phyloP scores from a whole-genome alignment of 2,797 vertebrate species.

The Paguma larvata region DNA sequence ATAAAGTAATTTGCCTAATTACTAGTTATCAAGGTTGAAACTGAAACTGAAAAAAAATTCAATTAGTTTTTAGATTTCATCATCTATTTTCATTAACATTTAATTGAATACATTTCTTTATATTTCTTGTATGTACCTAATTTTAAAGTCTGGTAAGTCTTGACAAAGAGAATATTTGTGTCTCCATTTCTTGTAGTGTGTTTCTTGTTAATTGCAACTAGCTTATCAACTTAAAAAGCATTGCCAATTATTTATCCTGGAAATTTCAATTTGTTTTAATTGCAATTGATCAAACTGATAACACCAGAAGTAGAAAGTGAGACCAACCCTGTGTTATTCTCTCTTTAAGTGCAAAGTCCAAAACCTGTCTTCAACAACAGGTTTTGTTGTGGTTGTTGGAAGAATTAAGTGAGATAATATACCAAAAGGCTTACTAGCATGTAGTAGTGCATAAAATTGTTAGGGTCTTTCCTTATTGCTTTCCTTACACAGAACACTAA shows the following conservation, averaged over 20 bases:
- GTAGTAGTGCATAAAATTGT: not conserved
- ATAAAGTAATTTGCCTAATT: constrained; percentile 49
- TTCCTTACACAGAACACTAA: not conserved
- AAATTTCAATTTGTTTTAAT: not conserved
- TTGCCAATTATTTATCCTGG: not conserved
- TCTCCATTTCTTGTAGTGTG: not conserved
- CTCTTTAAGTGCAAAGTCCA: constrained; percentile 11
- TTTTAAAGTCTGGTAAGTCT: constrained; percentile 2
- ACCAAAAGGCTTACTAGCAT: not conserved
- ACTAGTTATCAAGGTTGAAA: constrained; percentile 57
- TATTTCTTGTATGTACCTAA: constrained; percentile 40
- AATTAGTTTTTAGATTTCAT: constrained; percentile 52
- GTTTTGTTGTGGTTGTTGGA: not conserved
- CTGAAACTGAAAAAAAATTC: not conserved
- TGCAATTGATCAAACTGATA: not conserved
- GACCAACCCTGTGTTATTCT: not conserved
- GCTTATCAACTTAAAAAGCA: constrained; percentile 34
- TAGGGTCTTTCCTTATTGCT: not conserved
- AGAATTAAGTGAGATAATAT: not conserved
- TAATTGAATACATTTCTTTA: constrained; percentile 43
- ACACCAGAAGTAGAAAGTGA: not conserved
- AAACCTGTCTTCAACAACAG: not conserved
- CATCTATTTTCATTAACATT: constrained; percentile 53
- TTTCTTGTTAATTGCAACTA: constrained; percentile 43
- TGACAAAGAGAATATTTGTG: constrained; percentile 18